Base-by-base conservation (phyloP, 2,113 vertebrate genomes). In the Perccottus glenii region DNA sequence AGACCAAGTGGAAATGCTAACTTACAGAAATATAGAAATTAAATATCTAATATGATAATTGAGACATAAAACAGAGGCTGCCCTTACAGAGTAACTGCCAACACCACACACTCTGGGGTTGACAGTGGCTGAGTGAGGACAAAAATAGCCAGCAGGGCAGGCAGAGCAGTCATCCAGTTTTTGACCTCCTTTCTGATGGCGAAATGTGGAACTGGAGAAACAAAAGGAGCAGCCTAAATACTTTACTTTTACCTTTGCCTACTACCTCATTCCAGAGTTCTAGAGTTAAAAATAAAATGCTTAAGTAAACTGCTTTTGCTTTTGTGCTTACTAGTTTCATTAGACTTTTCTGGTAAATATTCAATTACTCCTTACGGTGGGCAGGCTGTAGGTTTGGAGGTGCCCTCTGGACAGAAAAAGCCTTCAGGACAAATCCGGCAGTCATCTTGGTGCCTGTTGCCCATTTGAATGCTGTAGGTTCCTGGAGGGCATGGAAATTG, bases 1-100 rank as follows among this genome's bases (percentile, higher is more conserved):
- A n/a, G n/a, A n/a, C n/a, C n/a, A n/a, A 27, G 19, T 27, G 19
- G 19, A 27, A 27, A 27, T 27, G 19, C 19, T 27, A 27, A 27
- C 38, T 40, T 2, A 8, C 38, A 40, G 5, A 40, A 40, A 40
- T 40, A 40, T 38, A 38, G 6, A 38, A 38, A 38, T n/a, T n/a
- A 27, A 27, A 27, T 27, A 27, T 27, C 19, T 27, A 27, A 2
- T 27, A 27, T 1, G 3, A 27, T 53, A 53, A 14, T 4, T 6
- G 33, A 12, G 15, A 38, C 14, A 36, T 8, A n/a, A 48, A 36
- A 55, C 9, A 8, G 33, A 32, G 32, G 36, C 3, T 40, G 43
- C 10, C 19, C 94, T 93, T 89, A 98, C 96, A n/a, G 95, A 98
- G 87, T 93, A 98, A 78, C 89, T 96, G 75, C 95, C 95, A 73